Evolutionary conservation across 2,888 invertebrate species (phyloP), one percentile per base, ranked within the genome.

Genomic region (Oxytorus armatus): DNA sequence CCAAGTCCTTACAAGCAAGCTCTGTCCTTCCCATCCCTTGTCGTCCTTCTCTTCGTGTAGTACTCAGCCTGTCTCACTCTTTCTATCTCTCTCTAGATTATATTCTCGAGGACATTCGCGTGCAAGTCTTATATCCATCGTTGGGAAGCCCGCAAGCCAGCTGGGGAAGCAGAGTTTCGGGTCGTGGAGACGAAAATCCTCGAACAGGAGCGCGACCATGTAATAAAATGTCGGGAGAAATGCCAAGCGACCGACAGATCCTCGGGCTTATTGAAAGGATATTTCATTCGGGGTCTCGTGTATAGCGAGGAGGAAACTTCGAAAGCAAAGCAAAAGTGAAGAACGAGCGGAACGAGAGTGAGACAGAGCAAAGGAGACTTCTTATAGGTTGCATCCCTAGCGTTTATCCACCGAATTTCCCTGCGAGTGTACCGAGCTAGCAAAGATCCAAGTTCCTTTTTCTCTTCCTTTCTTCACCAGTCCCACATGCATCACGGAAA

Each of bases 241-340:
- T 88, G 90, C 88, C 89, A 89, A 90, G 86, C 89, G 86, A 87
- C 87, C 89, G 90, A 90, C 90, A 87, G 90, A 91, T 91, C 90
- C 88, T 89, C 87, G 70, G 73, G 89, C 89, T 91, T 91, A 91
- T 91, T 91, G 91, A 91, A 91, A 90, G 89, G 89, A 91, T 90
- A 91, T 90, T 91, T 90, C 90, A 90, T 90, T 87, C 88, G 86
- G 86, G 78, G 44, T 73, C 53, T 70, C 53, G 57, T 47, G 65
- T 59, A 59, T 42, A 72, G 79, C 66, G 25, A 76, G 29, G 61
- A n/a, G 42, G 23, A 61, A 70, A 57, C 65, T 44, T 39, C 66
- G 61, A 76, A 55, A 80, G 33, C 53, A 47, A 72, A 76, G 55
- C 36, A 49, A 36, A 61, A 42, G 36, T 68, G 55, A 55, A 53